Percentiles rank a stretch among this genome's conserved stretches.
These are phyloP conservation scores for Brenthis hecate DNA, from an alignment of 2,888 invertebrate species.

Conservation along the genomic window DNA sequence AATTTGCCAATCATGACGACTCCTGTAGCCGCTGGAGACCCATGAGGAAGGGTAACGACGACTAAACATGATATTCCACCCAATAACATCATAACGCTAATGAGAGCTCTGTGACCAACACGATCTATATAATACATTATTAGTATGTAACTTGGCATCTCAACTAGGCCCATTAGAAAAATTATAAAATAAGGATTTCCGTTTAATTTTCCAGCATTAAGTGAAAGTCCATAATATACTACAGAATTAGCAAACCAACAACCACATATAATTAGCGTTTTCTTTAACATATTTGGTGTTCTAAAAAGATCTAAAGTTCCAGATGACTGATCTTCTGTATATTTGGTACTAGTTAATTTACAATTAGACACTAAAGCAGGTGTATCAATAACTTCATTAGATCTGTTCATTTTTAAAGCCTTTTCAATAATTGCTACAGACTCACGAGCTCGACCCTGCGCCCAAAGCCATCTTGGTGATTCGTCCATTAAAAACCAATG, in stretches of 20 bases:
- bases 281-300: slow-evolving; percentile 89
- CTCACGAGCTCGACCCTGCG: slow-evolving; percentile 88
- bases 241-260: slow-evolving; percentile 94
- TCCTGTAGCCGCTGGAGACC: slow-evolving; percentile 82
- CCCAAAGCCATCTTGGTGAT: slow-evolving; percentile 94
- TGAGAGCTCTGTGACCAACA: slow-evolving; percentile 88
- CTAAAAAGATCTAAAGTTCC: slow-evolving; percentile 89
- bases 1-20: slow-evolving; percentile 91
- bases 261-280: slow-evolving; percentile 90
- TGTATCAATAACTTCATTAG: slow-evolving; percentile 83
- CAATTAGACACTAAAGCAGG: slow-evolving; percentile 85
- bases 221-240: slow-evolving; percentile 91
- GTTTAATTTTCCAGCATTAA: slow-evolving; percentile 89
- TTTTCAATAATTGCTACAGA: slow-evolving; percentile 89
- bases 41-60: slow-evolving; percentile 86
- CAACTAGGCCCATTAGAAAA: slow-evolving; percentile 90
- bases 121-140: slow-evolving; percentile 89
- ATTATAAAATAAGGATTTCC: slow-evolving; percentile 91
- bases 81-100: slow-evolving; percentile 89
- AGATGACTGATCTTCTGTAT: slow-evolving; percentile 76
- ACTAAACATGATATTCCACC: slow-evolving; percentile 90
- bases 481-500: slow-evolving; percentile 94
- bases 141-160: slow-evolving; percentile 89
- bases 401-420: slow-evolving; percentile 87
- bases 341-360: slow-evolving; percentile 76